Percentiles rank a stretch among this genome's conserved stretches.
These are phyloP conservation scores for Zophobas atratus DNA, from an alignment of 1,140 invertebrate species.

Conservation along the genomic window DNA sequence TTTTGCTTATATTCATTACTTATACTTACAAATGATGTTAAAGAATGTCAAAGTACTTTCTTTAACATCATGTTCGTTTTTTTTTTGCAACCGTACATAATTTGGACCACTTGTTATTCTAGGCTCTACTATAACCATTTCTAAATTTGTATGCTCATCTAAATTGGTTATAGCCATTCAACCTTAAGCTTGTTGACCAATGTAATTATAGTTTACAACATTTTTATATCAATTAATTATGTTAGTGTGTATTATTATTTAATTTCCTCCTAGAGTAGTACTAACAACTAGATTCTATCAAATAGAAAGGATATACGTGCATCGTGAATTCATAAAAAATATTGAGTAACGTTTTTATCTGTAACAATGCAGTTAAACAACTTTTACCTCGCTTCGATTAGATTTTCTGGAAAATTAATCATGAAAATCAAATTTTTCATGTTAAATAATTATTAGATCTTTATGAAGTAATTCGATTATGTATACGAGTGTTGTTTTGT, in stretches of 20 bases:
- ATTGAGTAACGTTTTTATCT: conserved; percentile 23
- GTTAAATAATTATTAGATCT: neutral
- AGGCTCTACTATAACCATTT: too few relatives aligned
- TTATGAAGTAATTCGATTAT: too few relatives aligned
- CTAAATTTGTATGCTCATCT: too few relatives aligned
- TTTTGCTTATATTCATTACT: too few relatives aligned
- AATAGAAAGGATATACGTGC: conserved; percentile 24
- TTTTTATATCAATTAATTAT: conserved; percentile 20
- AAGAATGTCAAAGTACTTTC: too few relatives aligned
- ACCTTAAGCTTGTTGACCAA: too few relatives aligned
- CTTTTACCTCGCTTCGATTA: conserved; percentile 4
- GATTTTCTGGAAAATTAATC: conserved; percentile 1
- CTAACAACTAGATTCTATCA: neutral
- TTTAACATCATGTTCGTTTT: too few relatives aligned
- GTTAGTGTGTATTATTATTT: neutral
- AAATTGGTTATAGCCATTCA: too few relatives aligned
- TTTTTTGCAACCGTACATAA: too few relatives aligned
- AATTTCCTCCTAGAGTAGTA: neutral
- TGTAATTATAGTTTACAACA: conserved; percentile 18
- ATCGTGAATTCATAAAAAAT: conserved; percentile 21
- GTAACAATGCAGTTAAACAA: conserved; percentile 28
- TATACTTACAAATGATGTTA: too few relatives aligned
- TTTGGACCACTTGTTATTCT: too few relatives aligned
- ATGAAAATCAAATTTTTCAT: conserved; percentile 7
- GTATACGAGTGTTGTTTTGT: too few relatives aligned